Evolutionary conservation across 30 jellyfish, hydroid and myxozoan genomes (phyloP).

Genomic region (Aurelia aurita): DNA sequence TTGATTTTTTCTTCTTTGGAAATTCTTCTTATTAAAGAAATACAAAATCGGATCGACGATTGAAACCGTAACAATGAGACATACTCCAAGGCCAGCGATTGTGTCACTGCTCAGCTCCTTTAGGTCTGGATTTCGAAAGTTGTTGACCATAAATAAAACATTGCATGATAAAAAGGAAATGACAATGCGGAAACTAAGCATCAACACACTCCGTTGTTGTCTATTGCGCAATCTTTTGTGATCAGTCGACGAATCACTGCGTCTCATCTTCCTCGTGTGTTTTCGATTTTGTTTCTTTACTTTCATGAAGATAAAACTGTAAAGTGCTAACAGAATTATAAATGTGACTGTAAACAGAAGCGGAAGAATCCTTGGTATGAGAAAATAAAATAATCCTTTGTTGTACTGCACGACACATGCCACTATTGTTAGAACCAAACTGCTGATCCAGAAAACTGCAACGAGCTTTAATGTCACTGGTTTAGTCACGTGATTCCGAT

Average conservation of each 20-base stretch:
- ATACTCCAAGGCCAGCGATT: conserved; percentile 15
- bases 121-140: neutral
- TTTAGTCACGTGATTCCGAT: conserved; percentile 6
- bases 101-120: neutral
- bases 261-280: neutral
- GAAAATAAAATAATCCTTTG: neutral
- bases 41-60: conserved; percentile 25
- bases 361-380: conserved; percentile 1
- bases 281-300: conserved; percentile 8
- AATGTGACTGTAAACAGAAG: neutral
- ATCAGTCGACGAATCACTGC: neutral
- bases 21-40: neutral
- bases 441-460: neutral
- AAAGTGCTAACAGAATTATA: neutral
- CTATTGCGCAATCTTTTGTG: neutral
- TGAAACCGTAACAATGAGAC: conserved; percentile 8
- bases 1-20: neutral
- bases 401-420: neutral
- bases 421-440: neutral
- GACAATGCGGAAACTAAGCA: conserved; percentile 21
- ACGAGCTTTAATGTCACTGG: conserved; percentile 12
- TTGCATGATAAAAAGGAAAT: conserved; percentile 1
- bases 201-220: conserved; percentile 23
- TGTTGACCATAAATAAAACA: neutral
- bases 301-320: neutral